Base-by-base conservation (phyloP, 2,113 vertebrate species). In the Tachycineta bicolor region DNA sequence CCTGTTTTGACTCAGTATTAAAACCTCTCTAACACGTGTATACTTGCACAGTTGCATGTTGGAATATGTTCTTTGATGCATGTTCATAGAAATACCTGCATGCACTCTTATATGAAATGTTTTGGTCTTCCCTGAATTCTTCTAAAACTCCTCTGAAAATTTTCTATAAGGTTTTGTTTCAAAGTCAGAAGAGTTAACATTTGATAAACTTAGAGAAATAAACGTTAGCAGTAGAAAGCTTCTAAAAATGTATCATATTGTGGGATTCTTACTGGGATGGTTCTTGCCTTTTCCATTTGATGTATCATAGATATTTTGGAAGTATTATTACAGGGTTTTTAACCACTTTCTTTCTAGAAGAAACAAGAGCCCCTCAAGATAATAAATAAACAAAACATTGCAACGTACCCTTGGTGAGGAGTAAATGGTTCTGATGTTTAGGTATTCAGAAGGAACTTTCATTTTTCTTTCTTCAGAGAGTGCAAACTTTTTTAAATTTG, bases 31-130 rank as follows among this genome's bases (percentile, higher is more conserved):
- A 94, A 94, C 73, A 63, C 5, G 0, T n/a, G 29, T 68, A 25
- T 6, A 11, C 85, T 75, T 81, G 34, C 89, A 84, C 86, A 94
- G 31, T 64, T 92, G 93, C 94, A 95, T 95, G 95, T 94, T 44
- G 78, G 81, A 91, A 13, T 81, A 23, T 75, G 39, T 81, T 24
- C 28, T 90, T 52, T 28, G 89, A 34, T 87, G 96, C 95, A 95
- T 96, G 96, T 53, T 78, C 41, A 13, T 56, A 52, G 65, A 56
- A 94, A 79, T 73, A 39, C 23, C 77, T 92, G 95, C 95, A 95
- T 95, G 95, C 84, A 46, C 80, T 84, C 91, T 8, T 47, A 41
- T 49, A n/a, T 52, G n/a, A 89, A 84, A 71, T 43, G 23, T 71
- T 70, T 86, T 0, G 0, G 12, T 52, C 47, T 83, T 88, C 26